A percentile compares a stretch with the other conserved stretches of the same genome.
These are phyloP conservation scores for Cotesia vestalis DNA, from an alignment of 1,140 invertebrate species.

Conservation along the genomic window DNA sequence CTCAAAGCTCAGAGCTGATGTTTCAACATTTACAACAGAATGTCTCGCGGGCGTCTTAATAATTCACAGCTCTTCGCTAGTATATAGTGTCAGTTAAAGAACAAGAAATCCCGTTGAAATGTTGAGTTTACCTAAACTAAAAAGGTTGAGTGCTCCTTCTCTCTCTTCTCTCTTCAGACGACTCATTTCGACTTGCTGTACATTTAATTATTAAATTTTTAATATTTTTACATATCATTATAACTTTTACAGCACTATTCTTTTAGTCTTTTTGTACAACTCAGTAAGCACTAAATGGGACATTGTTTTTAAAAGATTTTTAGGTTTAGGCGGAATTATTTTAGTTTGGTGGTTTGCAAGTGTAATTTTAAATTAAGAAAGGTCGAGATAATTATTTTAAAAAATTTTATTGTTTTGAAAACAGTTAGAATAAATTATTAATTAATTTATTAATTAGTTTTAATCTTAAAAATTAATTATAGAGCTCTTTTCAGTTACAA, in stretches of 20 bases:
- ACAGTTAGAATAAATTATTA: too few species aligned
- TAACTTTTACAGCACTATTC: background rate
- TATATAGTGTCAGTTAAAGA: slow-evolving; percentile 9
- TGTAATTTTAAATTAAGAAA: too few species aligned
- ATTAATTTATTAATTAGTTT: too few species aligned
- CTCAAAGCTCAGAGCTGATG: background rate
- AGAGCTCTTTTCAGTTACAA: too few species aligned
- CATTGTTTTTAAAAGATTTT: too few species aligned
- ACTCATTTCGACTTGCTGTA: background rate
- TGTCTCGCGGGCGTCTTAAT: slow-evolving; percentile 48
- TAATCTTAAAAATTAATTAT: too few species aligned
- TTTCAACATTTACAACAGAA: slow-evolving; percentile 15
- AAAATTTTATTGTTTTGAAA: too few species aligned
- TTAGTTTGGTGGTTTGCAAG: too few species aligned
- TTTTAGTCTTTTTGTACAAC: too few species aligned
- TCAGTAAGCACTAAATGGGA: too few species aligned
- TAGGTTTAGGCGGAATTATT: too few species aligned
- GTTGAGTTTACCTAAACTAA: slow-evolving; percentile 1
- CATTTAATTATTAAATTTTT: slow-evolving; percentile 5
- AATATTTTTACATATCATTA: slow-evolving; percentile 7
- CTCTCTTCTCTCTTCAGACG: background rate
- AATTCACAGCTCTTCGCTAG: slow-evolving; percentile 40
- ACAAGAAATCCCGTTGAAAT: slow-evolving; percentile 26
- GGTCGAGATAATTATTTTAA: too few species aligned
- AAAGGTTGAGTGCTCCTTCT: background rate